A percentile compares a stretch with the other conserved stretches of the same genome.
phyloP scores from a whole-genome alignment of 2,113 vertebrate species.

The Oriolus oriolus region DNA sequence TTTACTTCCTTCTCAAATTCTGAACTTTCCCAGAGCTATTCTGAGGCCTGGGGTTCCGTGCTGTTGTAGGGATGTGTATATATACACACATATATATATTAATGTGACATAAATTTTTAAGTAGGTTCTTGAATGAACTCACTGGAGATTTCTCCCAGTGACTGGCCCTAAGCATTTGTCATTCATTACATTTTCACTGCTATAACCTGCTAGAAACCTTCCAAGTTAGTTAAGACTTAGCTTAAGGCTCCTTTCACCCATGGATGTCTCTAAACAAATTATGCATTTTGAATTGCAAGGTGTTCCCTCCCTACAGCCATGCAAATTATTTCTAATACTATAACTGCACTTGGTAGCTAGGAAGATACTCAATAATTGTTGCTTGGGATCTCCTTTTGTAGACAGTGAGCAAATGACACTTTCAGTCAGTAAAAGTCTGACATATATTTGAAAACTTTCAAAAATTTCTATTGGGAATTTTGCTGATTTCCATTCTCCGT shows the following conservation, averaged over 20 bases:
- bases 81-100: background rate
- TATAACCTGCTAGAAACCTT: background rate
- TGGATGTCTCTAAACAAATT: background rate
- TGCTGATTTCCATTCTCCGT: background rate
- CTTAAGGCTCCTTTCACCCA: background rate
- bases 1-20: background rate
- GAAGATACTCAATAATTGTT: background rate
- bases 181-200: background rate
- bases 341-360: background rate
- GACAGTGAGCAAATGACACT: background rate
- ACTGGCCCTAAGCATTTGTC: background rate
- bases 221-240: background rate
- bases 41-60: background rate
- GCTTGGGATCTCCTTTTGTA: background rate
- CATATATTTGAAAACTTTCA: background rate
- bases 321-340: background rate
- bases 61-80: background rate
- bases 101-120: background rate
- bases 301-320: background rate
- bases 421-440: background rate
- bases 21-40: background rate
- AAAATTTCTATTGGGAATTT: background rate
- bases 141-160: background rate
- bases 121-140: background rate
- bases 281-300: background rate